Conservation (phyloP, 2,888 invertebrate species). For the Tryphoninae sp. region DNA sequence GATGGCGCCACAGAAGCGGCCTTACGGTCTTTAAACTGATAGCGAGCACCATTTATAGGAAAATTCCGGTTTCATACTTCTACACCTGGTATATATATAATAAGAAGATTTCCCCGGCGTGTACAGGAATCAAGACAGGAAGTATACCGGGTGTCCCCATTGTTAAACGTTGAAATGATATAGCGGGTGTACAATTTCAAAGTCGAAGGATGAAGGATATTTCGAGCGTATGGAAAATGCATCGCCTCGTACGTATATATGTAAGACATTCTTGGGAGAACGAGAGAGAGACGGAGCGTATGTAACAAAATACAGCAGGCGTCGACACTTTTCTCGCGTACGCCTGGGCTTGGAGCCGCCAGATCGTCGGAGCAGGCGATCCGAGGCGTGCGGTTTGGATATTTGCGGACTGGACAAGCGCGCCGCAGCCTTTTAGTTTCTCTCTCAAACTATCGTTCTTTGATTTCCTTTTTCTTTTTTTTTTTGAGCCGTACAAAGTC, state of each 20-base stretch:
- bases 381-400: conserved; percentile 70
- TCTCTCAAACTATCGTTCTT: conserved; percentile 13
- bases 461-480: not conserved
- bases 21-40: no score
- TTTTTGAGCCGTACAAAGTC: not conserved
- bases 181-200: no score
- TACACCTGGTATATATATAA: no score
- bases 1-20: no score
- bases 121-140: no score
- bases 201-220: no score
- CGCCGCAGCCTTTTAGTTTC: conserved; percentile 31
- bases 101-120: no score
- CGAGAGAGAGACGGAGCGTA: not conserved
- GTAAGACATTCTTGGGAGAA: conserved; percentile 24
- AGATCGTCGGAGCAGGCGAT: conserved; percentile 56
- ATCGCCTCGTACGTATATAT: conserved; percentile 6
- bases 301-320: conserved; percentile 51
- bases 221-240: no score
- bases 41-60: no score
- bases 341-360: conserved; percentile 52
- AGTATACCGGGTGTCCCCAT: no score
- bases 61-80: no score
- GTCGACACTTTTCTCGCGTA: conserved; percentile 36
- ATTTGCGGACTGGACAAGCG: conserved; percentile 73
- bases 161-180: no score